Evolutionary conservation across 2,797 vertebrate genomes (phyloP).

Genomic region (Alcedo atthis): DNA sequence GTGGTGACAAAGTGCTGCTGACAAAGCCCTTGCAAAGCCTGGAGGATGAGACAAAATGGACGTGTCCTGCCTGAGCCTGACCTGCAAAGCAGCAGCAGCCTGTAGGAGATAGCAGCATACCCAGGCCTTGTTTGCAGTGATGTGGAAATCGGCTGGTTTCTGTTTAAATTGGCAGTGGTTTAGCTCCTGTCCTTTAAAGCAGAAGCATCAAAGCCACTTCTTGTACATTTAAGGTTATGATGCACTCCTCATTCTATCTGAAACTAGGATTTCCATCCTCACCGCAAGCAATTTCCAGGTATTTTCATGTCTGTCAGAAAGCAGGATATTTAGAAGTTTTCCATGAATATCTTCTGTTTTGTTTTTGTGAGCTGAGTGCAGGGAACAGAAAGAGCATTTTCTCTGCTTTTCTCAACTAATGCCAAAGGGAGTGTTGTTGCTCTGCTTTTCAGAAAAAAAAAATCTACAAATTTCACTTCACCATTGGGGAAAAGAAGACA

Average conservation of each 20-base stretch:
- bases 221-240: not conserved
- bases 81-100: not conserved
- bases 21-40: not conserved
- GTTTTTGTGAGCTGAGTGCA: not conserved
- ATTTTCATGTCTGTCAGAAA: not conserved
- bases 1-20: not conserved
- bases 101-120: not conserved
- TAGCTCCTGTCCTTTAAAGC: not conserved
- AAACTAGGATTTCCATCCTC: not conserved
- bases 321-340: not conserved
- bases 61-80: not conserved
- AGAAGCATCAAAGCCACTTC: conserved; percentile 13
- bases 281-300: not conserved
- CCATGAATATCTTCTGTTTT: not conserved
- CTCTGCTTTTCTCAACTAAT: not conserved
- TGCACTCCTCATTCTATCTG: not conserved
- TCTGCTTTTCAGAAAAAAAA: not conserved
- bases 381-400: not conserved
- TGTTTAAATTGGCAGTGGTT: not conserved
- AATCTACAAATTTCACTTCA: not conserved
- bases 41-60: not conserved
- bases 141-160: not conserved
- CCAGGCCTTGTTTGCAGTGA: not conserved
- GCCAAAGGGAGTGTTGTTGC: not conserved
- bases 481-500: not conserved